phyloP scores from a whole-genome alignment of 2,888 invertebrate species.

The Disparrhopalites patrizii region DNA sequence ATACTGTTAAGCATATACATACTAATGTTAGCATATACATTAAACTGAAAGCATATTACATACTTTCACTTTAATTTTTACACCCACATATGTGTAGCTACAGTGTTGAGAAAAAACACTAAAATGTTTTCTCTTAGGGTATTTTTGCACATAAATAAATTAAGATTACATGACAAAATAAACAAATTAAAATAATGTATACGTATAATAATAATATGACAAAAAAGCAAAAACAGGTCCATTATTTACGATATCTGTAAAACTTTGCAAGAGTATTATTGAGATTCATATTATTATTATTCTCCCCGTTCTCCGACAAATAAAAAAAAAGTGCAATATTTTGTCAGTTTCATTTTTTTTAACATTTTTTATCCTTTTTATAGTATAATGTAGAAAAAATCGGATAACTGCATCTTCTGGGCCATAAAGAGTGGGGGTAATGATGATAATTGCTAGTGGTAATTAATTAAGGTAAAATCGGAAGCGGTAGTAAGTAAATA shows the following conservation, averaged over 20 bases:
- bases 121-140: too few species aligned
- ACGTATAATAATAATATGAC: too few species aligned
- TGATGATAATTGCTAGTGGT: neutral
- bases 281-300: conserved; percentile 9
- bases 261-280: conserved; percentile 1
- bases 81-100: too few species aligned
- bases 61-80: neutral
- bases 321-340: neutral
- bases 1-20: too few species aligned
- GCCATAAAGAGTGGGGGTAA: neutral
- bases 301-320: too few species aligned
- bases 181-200: too few species aligned
- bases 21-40: neutral
- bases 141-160: too few species aligned
- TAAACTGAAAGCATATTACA: neutral
- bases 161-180: too few species aligned
- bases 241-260: neutral
- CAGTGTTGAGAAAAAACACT: too few species aligned
- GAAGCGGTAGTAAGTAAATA: too few species aligned
- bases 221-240: neutral
- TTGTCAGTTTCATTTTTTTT: neutral
- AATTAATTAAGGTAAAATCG: neutral
- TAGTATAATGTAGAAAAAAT: neutral
- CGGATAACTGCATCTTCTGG: too few species aligned
- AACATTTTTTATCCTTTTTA: neutral